Base-by-base conservation (phyloP, 1,140 invertebrate species). In the Zaprionus nigranus region DNA sequence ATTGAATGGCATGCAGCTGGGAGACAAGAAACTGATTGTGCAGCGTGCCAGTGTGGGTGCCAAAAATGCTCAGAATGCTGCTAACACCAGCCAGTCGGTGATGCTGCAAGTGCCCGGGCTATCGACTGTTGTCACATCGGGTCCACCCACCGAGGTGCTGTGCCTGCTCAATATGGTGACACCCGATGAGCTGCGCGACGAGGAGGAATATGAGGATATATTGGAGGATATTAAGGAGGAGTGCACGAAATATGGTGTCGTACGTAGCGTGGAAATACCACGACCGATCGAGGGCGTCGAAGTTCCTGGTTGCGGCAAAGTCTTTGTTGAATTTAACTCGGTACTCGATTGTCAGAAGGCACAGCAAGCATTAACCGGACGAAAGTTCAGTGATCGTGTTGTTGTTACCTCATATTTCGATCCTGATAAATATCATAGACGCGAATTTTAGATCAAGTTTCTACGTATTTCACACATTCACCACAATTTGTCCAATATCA, bases 131-230 rank as follows among this genome's bases (percentile, higher is more conserved):
- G 96, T 97, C 15, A 96, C 96, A 13, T 96, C 98, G 43, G 98
- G 98, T 9, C 98, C 97, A 53, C 95, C 98, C 7, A 99, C 99
- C 5, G 99, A 99, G 94, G 96, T 99, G 17, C 94, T 99, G 2
- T 99, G 99, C 93, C 94, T 99, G 24, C 95, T 99, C 93, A 99
- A 99, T 93, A 99, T 99, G 99, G 98, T 99, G 1, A 98, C 97
- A 1, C 97, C 98, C 2, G 99, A 99, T 75, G 99, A 99, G 93
- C 94, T 99, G 63, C 96, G 96, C 87, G 98, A 99, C 93, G 99
- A 99, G 93, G 99, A 99, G 91, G 99, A 99, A 94, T 99, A 99
- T 93, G 99, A 99, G 93, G 99, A 99, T 92, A 99, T 99, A 90
- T 93, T 99, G 53, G 99, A 99, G 93, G 99, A 99, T 93, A 99